phyloP scores from a whole-genome alignment of 2,888 invertebrate species.

The Thecophora atra region DNA sequence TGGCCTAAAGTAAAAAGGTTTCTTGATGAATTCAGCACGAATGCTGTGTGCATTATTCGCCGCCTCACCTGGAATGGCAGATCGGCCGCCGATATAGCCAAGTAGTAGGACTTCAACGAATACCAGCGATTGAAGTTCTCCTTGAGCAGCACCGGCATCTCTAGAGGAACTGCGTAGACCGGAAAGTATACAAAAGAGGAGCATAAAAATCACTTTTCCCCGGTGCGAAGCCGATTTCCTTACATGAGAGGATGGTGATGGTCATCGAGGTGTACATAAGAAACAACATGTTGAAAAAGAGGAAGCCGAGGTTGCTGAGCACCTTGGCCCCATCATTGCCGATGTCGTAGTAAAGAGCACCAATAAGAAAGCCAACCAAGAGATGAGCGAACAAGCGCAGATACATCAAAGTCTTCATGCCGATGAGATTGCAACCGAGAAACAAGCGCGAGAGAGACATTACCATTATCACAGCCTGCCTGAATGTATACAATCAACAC shows the following conservation, averaged over 20 bases:
- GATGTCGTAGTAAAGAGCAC: constrained; percentile 93
- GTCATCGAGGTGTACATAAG: constrained; percentile 99
- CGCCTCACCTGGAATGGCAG: constrained; percentile 91
- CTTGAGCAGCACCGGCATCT: constrained; percentile 93
- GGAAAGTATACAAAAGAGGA: background rate
- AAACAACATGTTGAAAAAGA: constrained; percentile 98
- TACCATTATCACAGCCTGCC: constrained; percentile 5
- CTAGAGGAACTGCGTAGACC: constrained; percentile 81
- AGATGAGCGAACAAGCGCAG: constrained; percentile 93
- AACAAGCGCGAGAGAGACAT: background rate
- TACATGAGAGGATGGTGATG: constrained; percentile 96
- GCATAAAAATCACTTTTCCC: background rate
- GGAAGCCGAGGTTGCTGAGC: constrained; percentile 93
- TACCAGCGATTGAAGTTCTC: constrained; percentile 99
- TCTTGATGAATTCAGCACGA: background rate
- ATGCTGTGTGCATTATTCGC: background rate
- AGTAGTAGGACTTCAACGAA: constrained; percentile 90
- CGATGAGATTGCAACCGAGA: too few species aligned
- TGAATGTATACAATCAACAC: constrained; percentile 45
- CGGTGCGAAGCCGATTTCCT: constrained; percentile 61
- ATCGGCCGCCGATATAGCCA: constrained; percentile 95
- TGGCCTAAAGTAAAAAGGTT: constrained; percentile 73
- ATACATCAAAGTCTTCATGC: constrained; percentile 89
- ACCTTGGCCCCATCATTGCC: constrained; percentile 97
- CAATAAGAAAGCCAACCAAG: constrained; percentile 91